A percentile compares a stretch with the other conserved stretches of the same genome.
phyloP scores from a whole-genome alignment of 2,888 invertebrate genomes.

The Ecliptopera silaceata region DNA sequence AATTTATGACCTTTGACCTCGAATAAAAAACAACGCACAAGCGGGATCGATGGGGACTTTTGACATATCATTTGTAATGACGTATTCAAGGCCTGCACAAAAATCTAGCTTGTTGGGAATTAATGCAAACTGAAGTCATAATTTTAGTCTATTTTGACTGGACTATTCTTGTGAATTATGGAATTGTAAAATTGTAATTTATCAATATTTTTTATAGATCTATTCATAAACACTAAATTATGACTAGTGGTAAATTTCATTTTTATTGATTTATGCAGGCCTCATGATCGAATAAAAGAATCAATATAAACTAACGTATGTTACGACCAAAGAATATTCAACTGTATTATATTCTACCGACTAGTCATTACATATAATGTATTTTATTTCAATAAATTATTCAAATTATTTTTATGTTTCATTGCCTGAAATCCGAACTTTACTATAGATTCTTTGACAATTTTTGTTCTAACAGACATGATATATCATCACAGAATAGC shows the following conservation, averaged over 20 bases:
- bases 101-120: too few species aligned
- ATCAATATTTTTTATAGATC: constrained; percentile 53
- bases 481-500: too few species aligned
- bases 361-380: constrained; percentile 49
- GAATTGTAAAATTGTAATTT: constrained; percentile 50
- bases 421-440: neutral
- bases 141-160: too few species aligned
- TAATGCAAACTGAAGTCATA: too few species aligned
- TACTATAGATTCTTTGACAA: too few species aligned
- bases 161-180: constrained; percentile 40
- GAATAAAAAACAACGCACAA: too few species aligned
- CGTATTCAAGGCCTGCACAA: too few species aligned
- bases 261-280: constrained; percentile 36
- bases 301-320: constrained; percentile 35
- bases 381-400: constrained; percentile 53
- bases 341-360: constrained; percentile 32
- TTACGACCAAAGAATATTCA: constrained; percentile 49
- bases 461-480: too few species aligned
- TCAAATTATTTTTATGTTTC: constrained; percentile 32
- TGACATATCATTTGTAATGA: too few species aligned
- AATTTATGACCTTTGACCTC: too few species aligned
- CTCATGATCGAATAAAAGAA: constrained; percentile 38
- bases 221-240: constrained; percentile 26
- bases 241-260: constrained; percentile 12
- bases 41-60: too few species aligned